Evolutionary conservation across 1,140 invertebrate species (phyloP), one percentile per base, ranked within the genome.

Genomic region (Branchinecta lynchi): DNA sequence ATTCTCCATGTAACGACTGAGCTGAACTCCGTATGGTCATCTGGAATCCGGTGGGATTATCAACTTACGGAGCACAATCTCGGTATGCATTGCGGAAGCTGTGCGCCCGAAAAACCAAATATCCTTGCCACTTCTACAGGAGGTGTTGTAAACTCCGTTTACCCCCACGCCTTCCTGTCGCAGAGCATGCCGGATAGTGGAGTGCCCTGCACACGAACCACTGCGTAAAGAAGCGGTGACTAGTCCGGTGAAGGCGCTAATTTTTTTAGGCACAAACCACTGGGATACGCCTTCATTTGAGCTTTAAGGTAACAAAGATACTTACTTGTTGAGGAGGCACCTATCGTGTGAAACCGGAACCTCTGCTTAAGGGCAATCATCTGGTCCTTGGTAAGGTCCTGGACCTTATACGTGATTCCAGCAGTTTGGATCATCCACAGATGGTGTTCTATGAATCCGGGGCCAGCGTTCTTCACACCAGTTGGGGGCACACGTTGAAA

Each of bases 91-190:
- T 84, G 82, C 83, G 83, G 0, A 79, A 80, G 68, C 74, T 82
- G 82, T 0, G 76, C 75, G 10, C 76, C 76, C 7, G 75, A 76
- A 67, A 79, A 81, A 72, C 85, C 85, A 0, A 80, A 78, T 68
- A 82, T 87, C 68, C 75, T 83, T 44, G 73, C 70, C 72, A 71
- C 68, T 72, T 73, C 65, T 72, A 45, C 71, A 10, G 69, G 73
- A 69, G 75, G 75, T 21, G 71, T 78, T 45, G 76, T 76, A 10
- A 46, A 76, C 7, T 85, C 83, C 10, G 78, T 83, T 44, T 92
- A 84, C 77, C 84, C 84, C 43, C 85, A 86, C 76, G 86, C 92
- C 76, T 75, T 93, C 3, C 82, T 84, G 74, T 95, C 91, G 91
- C 84, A 32, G 32, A 32, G 32, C 32, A 32, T 32, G 5, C 32